Evolutionary conservation across 2,888 invertebrate species (phyloP).

Genomic region (Kuschelorhynchus macadamiae): DNA sequence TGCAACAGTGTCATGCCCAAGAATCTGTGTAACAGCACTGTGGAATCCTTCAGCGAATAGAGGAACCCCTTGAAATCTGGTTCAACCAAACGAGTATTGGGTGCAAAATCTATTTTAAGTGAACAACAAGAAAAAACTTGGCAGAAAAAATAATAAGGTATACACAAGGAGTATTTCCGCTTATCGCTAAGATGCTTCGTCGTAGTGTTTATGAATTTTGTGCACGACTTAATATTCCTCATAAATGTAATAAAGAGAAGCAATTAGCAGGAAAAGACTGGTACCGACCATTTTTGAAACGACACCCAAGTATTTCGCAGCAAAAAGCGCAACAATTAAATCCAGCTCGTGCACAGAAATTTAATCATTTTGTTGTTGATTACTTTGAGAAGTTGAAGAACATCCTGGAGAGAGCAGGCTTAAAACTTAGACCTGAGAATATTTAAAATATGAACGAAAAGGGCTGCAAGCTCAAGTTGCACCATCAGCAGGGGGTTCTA

Average conservation of each 20-base stretch:
- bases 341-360: slow-evolving; percentile 46
- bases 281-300: slow-evolving; percentile 23
- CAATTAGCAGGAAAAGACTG: slow-evolving; percentile 33
- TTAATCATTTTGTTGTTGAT: slow-evolving; percentile 44
- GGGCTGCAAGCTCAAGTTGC: slow-evolving; percentile 52
- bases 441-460: slow-evolving; percentile 34
- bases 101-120: too few species aligned
- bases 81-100: too few species aligned
- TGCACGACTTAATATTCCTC: slow-evolving; percentile 7
- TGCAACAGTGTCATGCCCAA: too few species aligned
- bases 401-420: slow-evolving; percentile 10
- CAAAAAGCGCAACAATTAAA: slow-evolving; percentile 54
- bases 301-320: slow-evolving; percentile 23
- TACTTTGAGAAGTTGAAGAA: slow-evolving; percentile 18
- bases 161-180: slow-evolving; percentile 33
- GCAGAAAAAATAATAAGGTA: not conserved
- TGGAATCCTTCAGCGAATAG: too few species aligned
- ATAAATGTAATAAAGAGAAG: slow-evolving; percentile 38
- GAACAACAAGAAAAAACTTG: too few species aligned
- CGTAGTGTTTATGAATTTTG: slow-evolving; percentile 26
- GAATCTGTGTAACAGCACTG: too few species aligned
- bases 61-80: too few species aligned
- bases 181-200: slow-evolving; percentile 37
- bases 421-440: too few species aligned
- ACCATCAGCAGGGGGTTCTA: slow-evolving; percentile 38